Evolutionary conservation across 2,113 vertebrate genomes (phyloP), one percentile per base, ranked within the genome.

Genomic region (Tiliqua scincoides): DNA sequence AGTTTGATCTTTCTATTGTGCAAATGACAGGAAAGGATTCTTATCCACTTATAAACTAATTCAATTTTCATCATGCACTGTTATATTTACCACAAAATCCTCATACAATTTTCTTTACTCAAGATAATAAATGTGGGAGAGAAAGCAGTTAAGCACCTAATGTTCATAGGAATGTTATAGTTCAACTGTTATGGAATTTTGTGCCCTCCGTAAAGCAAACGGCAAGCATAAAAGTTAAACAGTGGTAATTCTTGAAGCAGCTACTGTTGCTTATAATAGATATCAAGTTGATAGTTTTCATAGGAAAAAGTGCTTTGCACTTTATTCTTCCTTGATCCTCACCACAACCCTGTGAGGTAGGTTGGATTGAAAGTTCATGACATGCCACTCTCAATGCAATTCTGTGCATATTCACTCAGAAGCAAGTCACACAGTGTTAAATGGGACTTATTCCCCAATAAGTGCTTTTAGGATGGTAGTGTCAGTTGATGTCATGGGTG

Each of bases 201-300:
- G 35, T 73, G 5, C 20, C 73, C 10, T 18, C 57, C 65, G 23
- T 82, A 32, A 71, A 43, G 80, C 62, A 72, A 79, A 82, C 52
- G 79, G 20, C 2, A 82, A 68, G 57, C 10, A 18, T 25, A 57
- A 20, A 82, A 70, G 11, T 70, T 37, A 8, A 14, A 37, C 65
- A 91, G 74, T 79, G 76, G 25, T 85, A 90, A 88, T 83, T 84
- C 57, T 57, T 2, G 11, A 52, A 62, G 65, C 73, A 17, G 78
- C 4, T 52, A 57, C 48, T 27, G 27, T 48, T 63, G 79, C 2
- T 62, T 61, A 17, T 32, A 79, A 72, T 59, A 59, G 40, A 37
- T 15, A 65, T 21, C 27, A 59, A 20, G 74, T 15, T 20, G 48
- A n/a, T 54, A 75, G 20, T 61, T 78, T 12, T 62, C 57, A 78